Evolutionary conservation across 2,888 invertebrate species (phyloP), one percentile per base, ranked within the genome.

Genomic region (Chirona hameri): DNA sequence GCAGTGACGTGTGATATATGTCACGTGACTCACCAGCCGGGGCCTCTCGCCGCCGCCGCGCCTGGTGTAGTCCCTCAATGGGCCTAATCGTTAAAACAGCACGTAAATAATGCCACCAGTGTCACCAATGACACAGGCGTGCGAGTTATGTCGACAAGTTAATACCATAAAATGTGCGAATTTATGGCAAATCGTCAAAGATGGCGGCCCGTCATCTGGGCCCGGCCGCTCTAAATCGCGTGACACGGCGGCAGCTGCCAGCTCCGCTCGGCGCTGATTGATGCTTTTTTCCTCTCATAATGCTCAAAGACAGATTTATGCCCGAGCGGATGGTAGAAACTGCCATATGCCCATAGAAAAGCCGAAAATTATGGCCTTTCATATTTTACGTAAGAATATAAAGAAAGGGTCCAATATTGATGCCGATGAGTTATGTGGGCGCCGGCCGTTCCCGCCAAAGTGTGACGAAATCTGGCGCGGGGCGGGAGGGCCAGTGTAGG

Each of bases 121-220:
- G 76, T 46, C 76, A 46, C 39, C 18, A 76, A 76, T 46, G 76
- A 76, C 76, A 39, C 76, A 18, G 31, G 24, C 15, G 72, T 27
- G 76, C 76, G 76, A 76, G 76, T 76, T 76, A 76, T 76, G 76
- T 76, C 76, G 76, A 76, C 76, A 76, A 76, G 76, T 76, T 76
- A 76, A 76, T 76, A 46, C 76, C 76, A 76, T 76, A 76, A 76
- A 76, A 76, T 76, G 76, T 76, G 76, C 76, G 76, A 76, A 76
- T 76, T 76, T 76, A 76, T 76, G 76, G 76, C 76, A 76, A 76
- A 76, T 76, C 76, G 76, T 76, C 76, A 76, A 76, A 76, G 76
- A 76, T 76, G 76, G 76, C 76, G 76, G 39, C 46, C 12, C 21
- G 76, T 76, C 76, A 76, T 76, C 76, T 76, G 21, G 46, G 39